Percentiles rank a stretch among this genome's conserved stretches.
Conservation (phyloP, 2,888 invertebrate species). For the Siphlonurus alternatus region DNA sequence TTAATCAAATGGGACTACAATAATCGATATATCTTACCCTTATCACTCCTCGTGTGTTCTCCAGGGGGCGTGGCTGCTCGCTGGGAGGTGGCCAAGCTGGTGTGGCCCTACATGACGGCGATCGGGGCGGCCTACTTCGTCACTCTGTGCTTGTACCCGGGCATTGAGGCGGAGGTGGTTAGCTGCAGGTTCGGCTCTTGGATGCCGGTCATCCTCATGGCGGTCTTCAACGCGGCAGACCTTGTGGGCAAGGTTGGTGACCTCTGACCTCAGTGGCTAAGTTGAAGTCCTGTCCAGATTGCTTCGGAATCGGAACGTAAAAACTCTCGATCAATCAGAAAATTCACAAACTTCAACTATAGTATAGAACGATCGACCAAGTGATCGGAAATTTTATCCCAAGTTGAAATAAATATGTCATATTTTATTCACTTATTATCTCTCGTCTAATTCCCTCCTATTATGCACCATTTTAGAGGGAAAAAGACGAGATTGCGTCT, state of each 20-base stretch:
- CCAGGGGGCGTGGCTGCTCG: constrained; percentile 52
- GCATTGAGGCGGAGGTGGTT: constrained; percentile 73
- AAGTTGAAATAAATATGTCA: not conserved
- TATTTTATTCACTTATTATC: not conserved
- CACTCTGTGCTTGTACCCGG: constrained; percentile 77
- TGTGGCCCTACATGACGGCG: constrained; percentile 82
- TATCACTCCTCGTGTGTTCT: no score
- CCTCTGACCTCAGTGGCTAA: not conserved
- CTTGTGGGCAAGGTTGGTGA: constrained; percentile 57
- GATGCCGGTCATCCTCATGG: constrained; percentile 87
- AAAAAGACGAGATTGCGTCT: no score
- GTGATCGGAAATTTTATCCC: no score
- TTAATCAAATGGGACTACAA: not conserved
- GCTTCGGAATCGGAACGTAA: not conserved
- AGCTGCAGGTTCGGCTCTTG: constrained; percentile 69
- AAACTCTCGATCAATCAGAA: no score
- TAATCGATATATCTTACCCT: no score
- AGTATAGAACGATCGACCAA: no score
- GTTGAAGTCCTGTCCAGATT: not conserved
- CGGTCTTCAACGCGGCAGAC: constrained; percentile 74
- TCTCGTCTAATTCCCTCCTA: no score
- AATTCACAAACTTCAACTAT: no score
- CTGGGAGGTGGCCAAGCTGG: constrained; percentile 63
- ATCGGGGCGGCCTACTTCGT: constrained; percentile 80
- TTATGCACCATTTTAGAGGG: no score